These are phyloP conservation scores for Agrilus planipennis DNA, from an alignment of 1,140 invertebrate genomes.

Conservation along the genomic window DNA sequence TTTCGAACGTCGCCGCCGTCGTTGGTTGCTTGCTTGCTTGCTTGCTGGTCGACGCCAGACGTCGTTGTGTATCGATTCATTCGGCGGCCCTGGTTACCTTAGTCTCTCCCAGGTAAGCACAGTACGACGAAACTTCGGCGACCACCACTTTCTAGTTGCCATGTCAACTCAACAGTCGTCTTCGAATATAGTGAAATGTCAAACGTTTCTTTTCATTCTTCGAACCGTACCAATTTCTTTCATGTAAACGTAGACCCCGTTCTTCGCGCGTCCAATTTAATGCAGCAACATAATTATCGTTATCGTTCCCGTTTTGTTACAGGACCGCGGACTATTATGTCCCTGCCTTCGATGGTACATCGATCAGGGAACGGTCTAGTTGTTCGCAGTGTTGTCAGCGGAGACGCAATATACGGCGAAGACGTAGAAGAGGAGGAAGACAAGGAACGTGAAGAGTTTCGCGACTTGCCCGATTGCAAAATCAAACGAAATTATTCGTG, in stretches of 20 bases:
- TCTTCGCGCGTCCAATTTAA: neutral
- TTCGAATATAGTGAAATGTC: slow-evolving; percentile 8
- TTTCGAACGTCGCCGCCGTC: neutral
- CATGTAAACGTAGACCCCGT: neutral
- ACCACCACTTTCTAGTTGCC: slow-evolving; percentile 14
- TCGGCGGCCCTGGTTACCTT: slow-evolving; percentile 4
- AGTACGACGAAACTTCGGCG: slow-evolving; percentile 4
- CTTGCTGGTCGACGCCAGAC: too few relatives aligned
- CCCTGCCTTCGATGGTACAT: slow-evolving; percentile 50
- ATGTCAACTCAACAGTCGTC: slow-evolving; percentile 17
- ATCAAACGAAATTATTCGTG: slow-evolving; percentile 68
- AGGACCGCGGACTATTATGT: slow-evolving; percentile 36
- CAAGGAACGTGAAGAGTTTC: slow-evolving; percentile 32
- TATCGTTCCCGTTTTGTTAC: too few relatives aligned
- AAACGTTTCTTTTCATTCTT: neutral
- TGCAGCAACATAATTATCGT: neutral
- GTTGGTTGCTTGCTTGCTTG: neutral
- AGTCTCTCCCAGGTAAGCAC: slow-evolving; percentile 13
- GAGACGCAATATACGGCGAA: slow-evolving; percentile 39
- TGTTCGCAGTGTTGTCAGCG: slow-evolving; percentile 47
- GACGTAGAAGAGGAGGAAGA: slow-evolving; percentile 19
- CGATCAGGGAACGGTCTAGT: slow-evolving; percentile 44
- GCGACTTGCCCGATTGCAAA: slow-evolving; percentile 59
- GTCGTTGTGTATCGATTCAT: slow-evolving; percentile 7
- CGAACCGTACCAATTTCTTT: too few relatives aligned